Evolutionary conservation across 2,113 vertebrate genomes (phyloP), one percentile per base, ranked within the genome.

Genomic region (Syrmaticus mikado): DNA sequence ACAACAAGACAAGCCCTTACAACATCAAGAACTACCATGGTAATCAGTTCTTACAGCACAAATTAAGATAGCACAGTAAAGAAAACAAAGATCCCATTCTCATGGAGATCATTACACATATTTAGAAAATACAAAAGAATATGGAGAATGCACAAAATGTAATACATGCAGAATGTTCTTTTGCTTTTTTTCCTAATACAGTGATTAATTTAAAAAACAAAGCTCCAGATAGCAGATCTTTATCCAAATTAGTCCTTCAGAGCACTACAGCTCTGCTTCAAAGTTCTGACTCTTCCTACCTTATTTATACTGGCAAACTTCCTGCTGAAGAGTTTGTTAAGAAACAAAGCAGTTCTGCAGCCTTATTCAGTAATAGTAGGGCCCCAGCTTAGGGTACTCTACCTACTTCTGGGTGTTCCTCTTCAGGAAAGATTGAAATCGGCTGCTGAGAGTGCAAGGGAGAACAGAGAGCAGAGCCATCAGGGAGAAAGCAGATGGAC

Each of bases 301-400:
- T 52, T 90, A 92, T 95, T 94, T 96, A 92, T 65, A 57, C 70
- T 84, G 85, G 90, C 87, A 96, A 90, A 64, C 43, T 61, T 88
- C 68, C 82, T 60, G 65, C 85, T 86, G 85, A 91, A 0, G 0
- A 87, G 60, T 55, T 83, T 67, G 41, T 83, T 80, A 95, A 72
- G 68, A 85, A 87, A 91, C 46, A 85, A 94, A 90, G 72, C 72
- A 81, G 38, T 74, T 95, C 41, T 85, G 72, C 76, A 87, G 65
- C 25, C 41, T 53, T 74, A 5, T 67, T 85, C 50, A 82, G 40
- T 28, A 92, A 77, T 13, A 73, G 45, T 36, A 76, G 77, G 55
- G 45, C 66, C 32, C 32, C 55, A 85, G 27, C 36, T 22, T 28
- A n/a, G 36, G 19, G 60, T 70, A 82, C 50, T 48, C 10, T 17